Evolutionary conservation across 1,140 invertebrate genomes (phyloP).

Genomic region (Hirudo medicinalis): DNA sequence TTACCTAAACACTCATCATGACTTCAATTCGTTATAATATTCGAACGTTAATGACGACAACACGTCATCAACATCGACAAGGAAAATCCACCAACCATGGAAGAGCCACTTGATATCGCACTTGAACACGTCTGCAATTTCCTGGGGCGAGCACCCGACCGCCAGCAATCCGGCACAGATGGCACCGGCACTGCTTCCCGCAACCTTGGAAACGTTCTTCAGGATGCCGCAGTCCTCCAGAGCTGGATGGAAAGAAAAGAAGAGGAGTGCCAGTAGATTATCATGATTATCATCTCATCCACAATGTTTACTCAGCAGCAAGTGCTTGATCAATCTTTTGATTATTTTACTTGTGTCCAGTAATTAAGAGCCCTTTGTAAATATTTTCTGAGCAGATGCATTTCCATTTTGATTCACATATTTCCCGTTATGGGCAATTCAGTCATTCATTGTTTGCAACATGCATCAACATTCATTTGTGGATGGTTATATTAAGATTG

Average conservation of each 20-base stretch:
- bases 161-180: conserved; percentile 19
- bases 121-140: conserved; percentile 23
- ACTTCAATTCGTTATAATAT: too few relatives aligned
- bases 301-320: neutral
- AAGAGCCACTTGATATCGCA: conserved; percentile 23
- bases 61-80: neutral
- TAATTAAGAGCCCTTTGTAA: neutral
- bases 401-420: too few relatives aligned
- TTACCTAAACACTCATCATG: too few relatives aligned
- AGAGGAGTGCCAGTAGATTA: neutral
- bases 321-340: neutral
- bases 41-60: too few relatives aligned
- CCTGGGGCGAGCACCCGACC: conserved; percentile 21
- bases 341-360: neutral
- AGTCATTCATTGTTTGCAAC: too few relatives aligned
- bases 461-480: neutral
- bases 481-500: neutral
- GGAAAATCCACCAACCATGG: conserved; percentile 13
- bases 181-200: conserved; percentile 22
- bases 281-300: too few relatives aligned
- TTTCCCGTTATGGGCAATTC: too few relatives aligned
- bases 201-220: conserved; percentile 14
- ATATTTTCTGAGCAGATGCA: neutral
- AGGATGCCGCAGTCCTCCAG: conserved; percentile 20
- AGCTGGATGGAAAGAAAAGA: conserved; percentile 12